phyloP scores from a whole-genome alignment of 2,113 vertebrate species.

The Isurus oxyrinchus region DNA sequence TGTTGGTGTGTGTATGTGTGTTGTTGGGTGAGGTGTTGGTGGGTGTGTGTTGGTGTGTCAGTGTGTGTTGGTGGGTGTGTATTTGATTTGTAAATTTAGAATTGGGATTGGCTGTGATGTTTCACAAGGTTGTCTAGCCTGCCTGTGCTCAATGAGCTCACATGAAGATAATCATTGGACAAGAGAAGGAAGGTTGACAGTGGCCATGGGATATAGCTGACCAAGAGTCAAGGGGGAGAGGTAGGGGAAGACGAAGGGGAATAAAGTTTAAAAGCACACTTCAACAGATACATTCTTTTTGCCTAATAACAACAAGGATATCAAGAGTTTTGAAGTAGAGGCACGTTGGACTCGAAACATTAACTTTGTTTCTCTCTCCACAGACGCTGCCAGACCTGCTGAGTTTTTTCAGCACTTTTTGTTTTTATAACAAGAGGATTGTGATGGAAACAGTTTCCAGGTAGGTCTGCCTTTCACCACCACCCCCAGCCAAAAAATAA shows the following conservation, averaged over 20 bases:
- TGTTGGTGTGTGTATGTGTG: background rate
- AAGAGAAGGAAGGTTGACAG: background rate
- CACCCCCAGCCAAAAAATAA: background rate
- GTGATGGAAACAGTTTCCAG: background rate
- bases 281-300: background rate
- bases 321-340: too few relatives aligned
- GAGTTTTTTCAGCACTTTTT: too few relatives aligned
- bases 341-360: too few relatives aligned
- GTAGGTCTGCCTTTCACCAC: background rate
- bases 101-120: background rate
- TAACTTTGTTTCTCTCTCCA: too few relatives aligned
- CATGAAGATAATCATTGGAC: background rate
- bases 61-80: background rate
- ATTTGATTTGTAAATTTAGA: background rate
- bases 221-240: background rate
- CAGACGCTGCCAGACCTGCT: too few relatives aligned
- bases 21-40: too few relatives aligned
- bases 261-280: background rate
- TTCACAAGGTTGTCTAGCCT: background rate
- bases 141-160: background rate
- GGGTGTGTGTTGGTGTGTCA: too few relatives aligned
- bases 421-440: background rate
- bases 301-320: too few relatives aligned
- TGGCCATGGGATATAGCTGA: background rate
- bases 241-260: background rate